A percentile compares a stretch with the other conserved stretches of the same genome.
These are phyloP conservation scores for Apotomis capreana DNA, from an alignment of 2,888 invertebrate genomes.

Conservation along the genomic window DNA sequence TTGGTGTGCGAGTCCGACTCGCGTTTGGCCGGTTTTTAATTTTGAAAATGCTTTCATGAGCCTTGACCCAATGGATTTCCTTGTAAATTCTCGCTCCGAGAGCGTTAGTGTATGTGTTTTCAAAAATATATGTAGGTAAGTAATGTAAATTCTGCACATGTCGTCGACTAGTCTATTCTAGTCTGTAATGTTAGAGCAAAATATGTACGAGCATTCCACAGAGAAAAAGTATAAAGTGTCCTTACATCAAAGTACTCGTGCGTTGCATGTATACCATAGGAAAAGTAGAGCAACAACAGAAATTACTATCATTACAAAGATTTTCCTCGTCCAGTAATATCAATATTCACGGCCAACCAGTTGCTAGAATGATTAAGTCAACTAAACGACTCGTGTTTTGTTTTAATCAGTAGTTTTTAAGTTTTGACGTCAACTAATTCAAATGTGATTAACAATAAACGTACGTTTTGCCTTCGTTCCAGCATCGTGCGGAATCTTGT, in stretches of 20 bases:
- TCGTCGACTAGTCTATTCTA: no score
- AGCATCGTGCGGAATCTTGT: background rate
- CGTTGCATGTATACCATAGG: background rate
- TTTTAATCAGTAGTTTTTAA: constrained; percentile 27
- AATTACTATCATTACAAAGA: constrained; percentile 29
- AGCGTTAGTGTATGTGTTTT: no score
- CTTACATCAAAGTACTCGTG: background rate
- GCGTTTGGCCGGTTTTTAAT: no score
- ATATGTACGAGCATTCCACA: no score
- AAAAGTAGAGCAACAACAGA: constrained; percentile 24
- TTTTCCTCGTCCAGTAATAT: constrained; percentile 35
- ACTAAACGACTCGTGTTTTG: constrained; percentile 28
- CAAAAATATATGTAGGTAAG: no score
- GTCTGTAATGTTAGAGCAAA: no score
- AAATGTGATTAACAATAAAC: background rate
- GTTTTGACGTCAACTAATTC: constrained; percentile 34
- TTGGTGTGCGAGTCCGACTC: no score
- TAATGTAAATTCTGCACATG: no score
- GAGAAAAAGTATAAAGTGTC: background rate
- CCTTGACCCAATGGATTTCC: no score
- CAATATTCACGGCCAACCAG: constrained; percentile 25
- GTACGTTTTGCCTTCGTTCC: constrained; percentile 6
- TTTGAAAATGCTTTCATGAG: no score
- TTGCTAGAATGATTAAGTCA: constrained; percentile 5
- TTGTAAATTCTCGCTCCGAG: no score